These are phyloP conservation scores for Vandiemenella viatica DNA, from an alignment of 2,888 invertebrate species.

Conservation along the genomic window DNA sequence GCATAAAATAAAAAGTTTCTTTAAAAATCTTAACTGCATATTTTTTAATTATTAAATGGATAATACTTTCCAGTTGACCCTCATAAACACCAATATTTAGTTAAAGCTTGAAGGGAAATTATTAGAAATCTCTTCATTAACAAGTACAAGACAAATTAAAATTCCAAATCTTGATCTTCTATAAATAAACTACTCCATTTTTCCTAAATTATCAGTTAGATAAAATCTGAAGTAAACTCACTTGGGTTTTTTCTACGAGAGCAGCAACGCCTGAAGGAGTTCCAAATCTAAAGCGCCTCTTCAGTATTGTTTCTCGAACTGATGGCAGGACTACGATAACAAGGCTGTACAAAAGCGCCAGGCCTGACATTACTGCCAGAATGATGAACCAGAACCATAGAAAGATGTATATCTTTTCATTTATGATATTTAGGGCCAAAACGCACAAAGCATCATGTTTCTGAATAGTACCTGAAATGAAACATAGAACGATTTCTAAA, in stretches of 20 bases:
- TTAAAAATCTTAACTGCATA: too few relatives aligned
- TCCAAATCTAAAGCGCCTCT: conserved; percentile 62
- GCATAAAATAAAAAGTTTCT: too few relatives aligned
- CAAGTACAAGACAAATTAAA: too few relatives aligned
- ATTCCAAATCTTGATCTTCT: too few relatives aligned
- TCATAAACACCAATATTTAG: too few relatives aligned
- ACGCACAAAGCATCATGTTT: conserved; percentile 74
- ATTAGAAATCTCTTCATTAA: too few relatives aligned
- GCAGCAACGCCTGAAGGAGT: conserved; percentile 57
- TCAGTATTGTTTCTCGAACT: conserved; percentile 66
- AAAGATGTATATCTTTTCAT: conserved; percentile 87
- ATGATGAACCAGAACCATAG: conserved; percentile 86
- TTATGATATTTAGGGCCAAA: conserved; percentile 77
- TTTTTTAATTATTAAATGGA: too few relatives aligned
- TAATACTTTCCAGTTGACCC: too few relatives aligned
- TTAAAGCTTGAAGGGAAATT: too few relatives aligned
- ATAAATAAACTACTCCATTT: too few relatives aligned
- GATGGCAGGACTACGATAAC: conserved; percentile 65
- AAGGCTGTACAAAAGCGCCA: conserved; percentile 66
- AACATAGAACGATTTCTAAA: background rate
- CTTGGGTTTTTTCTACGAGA: conserved; percentile 68
- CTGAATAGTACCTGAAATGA: conserved; percentile 51
- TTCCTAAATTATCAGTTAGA: too few relatives aligned
- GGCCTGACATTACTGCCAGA: conserved; percentile 54
- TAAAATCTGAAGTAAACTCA: too few relatives aligned